Evolutionary conservation across 2,113 vertebrate species (phyloP), one percentile per base, ranked within the genome.

Genomic region (Sitta europaea): DNA sequence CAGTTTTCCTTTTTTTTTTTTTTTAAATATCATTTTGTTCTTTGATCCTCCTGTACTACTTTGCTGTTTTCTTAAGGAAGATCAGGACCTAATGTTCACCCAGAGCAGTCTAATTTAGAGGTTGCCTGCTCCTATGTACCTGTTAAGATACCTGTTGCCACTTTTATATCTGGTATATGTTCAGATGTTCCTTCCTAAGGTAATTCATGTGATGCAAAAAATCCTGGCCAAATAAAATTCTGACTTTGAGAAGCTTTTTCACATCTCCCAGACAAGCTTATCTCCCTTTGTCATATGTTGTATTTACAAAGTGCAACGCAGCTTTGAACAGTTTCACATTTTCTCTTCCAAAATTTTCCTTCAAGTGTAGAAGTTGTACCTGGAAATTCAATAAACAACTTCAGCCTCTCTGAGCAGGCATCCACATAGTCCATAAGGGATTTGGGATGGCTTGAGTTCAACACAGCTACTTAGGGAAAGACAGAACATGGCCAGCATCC

Each of bases 371-470:
- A 88, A 94, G n/a, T 76, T 94, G 45, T 25, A 67, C 29, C 75
- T 88, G 65, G 77, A 92, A 88, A 88, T 68, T 94, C 57, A 94
- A 53, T 65, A 91, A 94, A 82, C 57, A 95, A 74, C 87, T 90
- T 94, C 71, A 89, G 48, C 91, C 67, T 66, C 88, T 94, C 78
- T 88, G 36, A 97, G 73, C 19, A 6, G 90, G 79, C 61, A 97
- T 77, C 27, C 28, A 45, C 2, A 5, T 35, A 78, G 67, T 57
- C 75, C 77, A 18, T 58, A 66, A 96, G 84, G 87, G 84, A 82
- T 97, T 96, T 97, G 97, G 92, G 97, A 83, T 96, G 71, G 84
- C 94, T 96, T 92, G 96, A 95, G 83, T 91, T 94, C 92, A 95
- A 36, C 75, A 70, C 7, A 92, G 71, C 89, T 96, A 95, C 77